phyloP scores from a whole-genome alignment of 2,113 vertebrate species.

The Macaca mulatta region DNA sequence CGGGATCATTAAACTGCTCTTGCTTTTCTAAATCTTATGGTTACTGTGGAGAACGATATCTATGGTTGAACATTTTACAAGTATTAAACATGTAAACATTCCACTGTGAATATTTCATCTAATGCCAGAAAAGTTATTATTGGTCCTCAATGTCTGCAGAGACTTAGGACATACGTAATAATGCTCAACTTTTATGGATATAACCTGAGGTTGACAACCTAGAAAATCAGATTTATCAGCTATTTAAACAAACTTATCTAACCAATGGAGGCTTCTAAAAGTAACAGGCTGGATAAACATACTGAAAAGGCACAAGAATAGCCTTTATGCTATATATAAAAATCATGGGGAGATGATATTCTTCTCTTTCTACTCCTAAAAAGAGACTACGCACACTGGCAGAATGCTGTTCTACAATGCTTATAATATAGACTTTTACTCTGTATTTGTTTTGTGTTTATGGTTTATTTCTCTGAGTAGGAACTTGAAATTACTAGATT shows the following conservation, averaged over 20 bases:
- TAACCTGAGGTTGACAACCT: neutral
- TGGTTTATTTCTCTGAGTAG: neutral
- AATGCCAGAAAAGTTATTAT: neutral
- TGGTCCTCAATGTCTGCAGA: neutral
- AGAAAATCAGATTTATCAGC: neutral
- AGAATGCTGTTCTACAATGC: fast-evolving
- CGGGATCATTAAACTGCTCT: fast-evolving
- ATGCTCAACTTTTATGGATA: neutral
- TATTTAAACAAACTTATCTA: neutral
- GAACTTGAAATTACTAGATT: neutral
- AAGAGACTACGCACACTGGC: fast-evolving
- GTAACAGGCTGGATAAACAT: neutral
- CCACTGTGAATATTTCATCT: neutral
- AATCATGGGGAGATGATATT: fast-evolving
- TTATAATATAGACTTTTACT: fast-evolving
- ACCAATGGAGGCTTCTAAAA: neutral
- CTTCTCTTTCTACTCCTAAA: neutral
- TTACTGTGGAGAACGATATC: neutral
- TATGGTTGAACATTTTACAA: neutral
- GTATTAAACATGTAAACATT: neutral
- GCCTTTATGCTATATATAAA: neutral
- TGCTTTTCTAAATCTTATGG: neutral
- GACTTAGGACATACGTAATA: neutral
- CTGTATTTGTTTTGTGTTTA: neutral
- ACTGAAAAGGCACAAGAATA: neutral